Base-by-base conservation (phyloP, 2,888 invertebrate species). In the Pandemis corylana region DNA sequence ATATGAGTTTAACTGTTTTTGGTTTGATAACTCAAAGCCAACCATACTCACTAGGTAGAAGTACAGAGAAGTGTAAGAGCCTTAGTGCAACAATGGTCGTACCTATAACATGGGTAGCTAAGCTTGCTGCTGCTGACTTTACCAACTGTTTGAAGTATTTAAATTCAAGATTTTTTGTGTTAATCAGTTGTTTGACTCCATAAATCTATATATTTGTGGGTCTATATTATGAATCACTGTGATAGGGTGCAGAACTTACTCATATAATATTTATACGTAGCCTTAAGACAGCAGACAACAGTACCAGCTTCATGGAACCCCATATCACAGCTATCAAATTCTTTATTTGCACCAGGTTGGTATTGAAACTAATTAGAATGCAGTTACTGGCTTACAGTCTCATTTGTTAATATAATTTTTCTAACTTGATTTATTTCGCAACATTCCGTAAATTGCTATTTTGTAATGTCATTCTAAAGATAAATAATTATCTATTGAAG, bases 331-430 rank as follows among this genome's bases (percentile, higher is more conserved):
- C 87, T 92, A 78, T 87, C 90, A 74, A 87, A 89, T 81, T 85
- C 88, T 82, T 80, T 90, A 78, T 85, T 90, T 78, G 76, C 84
- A 46, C 73, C 87, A 91, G 92, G 90, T 92, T 89, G 85, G 91
- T 91, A 89, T 84, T 80, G 12, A 70, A 59, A 69, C 41, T 42
- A 53, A 68, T 56, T 13, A 56, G 46, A 68, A 65, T 65, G 51
- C 42, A 44, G 42, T 49, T 46, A 46, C 46, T 65, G 69, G 61
- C 53, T 68, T 20, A 20, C 76, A 78, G 69, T 79, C 66, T 77
- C 74, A 68, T 72, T 71, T 77, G 62, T 77, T 74, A 68, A 64
- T 77, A 76, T 76, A 59, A 64, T 72, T 69, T 72, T 61, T 66
- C 61, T 76, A 63, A 75, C 77, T 67, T 75, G 77, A 72, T 75